Conservation (phyloP, 2,888 invertebrate species). For the Philereme transversata region DNA sequence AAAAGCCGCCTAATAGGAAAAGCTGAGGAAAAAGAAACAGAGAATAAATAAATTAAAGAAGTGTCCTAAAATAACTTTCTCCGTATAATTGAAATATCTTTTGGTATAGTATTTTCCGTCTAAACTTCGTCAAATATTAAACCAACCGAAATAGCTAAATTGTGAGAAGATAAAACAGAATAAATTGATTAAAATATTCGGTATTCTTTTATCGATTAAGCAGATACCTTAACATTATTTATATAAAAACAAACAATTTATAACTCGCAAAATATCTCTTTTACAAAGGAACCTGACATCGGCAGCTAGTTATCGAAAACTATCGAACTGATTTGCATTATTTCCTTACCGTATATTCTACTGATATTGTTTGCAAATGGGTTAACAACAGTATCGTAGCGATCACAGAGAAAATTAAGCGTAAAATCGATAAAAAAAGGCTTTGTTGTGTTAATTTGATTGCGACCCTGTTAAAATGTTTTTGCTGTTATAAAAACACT, state of each 20-base stretch:
- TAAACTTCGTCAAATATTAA: background rate
- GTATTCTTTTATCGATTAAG: background rate
- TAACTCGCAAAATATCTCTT: too few species aligned
- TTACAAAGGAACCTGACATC: too few species aligned
- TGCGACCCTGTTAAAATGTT: background rate
- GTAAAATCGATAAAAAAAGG: background rate
- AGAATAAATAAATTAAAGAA: too few species aligned
- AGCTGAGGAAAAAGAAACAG: too few species aligned
- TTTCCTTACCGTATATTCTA: too few species aligned
- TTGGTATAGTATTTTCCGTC: background rate
- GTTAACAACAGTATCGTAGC: background rate
- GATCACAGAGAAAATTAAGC: background rate
- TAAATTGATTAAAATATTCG: background rate
- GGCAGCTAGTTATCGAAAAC: too few species aligned
- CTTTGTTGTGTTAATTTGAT: background rate
- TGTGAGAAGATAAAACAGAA: background rate
- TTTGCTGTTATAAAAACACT: background rate
- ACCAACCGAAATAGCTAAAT: background rate
- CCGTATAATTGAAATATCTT: too few species aligned
- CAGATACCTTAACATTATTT: background rate
- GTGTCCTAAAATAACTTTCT: too few species aligned
- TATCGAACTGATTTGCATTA: too few species aligned
- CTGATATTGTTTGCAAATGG: background rate
- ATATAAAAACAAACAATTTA: too few species aligned
- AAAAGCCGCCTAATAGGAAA: too few species aligned